phyloP scores from a whole-genome alignment of 2,797 vertebrate species.

The Naso thynnoides region DNA sequence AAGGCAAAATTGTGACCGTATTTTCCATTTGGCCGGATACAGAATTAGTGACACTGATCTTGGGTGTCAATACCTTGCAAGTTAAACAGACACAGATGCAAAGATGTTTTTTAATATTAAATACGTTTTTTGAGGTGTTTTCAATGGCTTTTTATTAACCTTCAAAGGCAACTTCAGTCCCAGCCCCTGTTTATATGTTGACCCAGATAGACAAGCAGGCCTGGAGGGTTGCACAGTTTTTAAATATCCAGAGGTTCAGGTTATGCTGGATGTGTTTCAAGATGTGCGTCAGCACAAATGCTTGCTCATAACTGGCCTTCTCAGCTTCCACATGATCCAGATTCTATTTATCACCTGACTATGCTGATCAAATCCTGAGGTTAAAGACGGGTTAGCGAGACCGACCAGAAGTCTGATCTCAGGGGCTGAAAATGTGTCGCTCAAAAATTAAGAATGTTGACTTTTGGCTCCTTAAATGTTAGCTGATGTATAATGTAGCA shows the following conservation, averaged over 20 bases:
- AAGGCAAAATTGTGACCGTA: too few species aligned
- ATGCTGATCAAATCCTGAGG: conserved; percentile 35
- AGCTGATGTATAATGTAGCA: neutral
- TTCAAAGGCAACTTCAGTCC: conserved; percentile 15
- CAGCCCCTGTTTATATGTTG: conserved; percentile 36
- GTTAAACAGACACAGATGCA: too few species aligned
- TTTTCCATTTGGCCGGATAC: too few species aligned
- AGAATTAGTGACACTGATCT: too few species aligned
- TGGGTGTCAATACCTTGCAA: too few species aligned
- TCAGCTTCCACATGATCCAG: conserved; percentile 50
- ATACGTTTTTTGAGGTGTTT: neutral
- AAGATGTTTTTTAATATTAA: too few species aligned
- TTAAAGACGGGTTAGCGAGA: conserved; percentile 18
- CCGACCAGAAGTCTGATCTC: neutral
- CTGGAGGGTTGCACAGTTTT: conserved; percentile 23
- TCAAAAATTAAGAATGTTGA: neutral
- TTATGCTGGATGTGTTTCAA: conserved; percentile 62
- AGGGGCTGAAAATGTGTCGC: neutral
- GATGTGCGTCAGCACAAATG: conserved; percentile 32
- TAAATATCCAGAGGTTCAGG: conserved; percentile 63
- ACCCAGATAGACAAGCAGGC: neutral
- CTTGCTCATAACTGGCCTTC: conserved; percentile 40
- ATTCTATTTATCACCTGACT: conserved; percentile 44
- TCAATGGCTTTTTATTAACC: neutral
- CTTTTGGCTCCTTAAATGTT: neutral